Evolutionary conservation across 2,113 vertebrate species (phyloP).

Genomic region (Tonatia bakeri): DNA sequence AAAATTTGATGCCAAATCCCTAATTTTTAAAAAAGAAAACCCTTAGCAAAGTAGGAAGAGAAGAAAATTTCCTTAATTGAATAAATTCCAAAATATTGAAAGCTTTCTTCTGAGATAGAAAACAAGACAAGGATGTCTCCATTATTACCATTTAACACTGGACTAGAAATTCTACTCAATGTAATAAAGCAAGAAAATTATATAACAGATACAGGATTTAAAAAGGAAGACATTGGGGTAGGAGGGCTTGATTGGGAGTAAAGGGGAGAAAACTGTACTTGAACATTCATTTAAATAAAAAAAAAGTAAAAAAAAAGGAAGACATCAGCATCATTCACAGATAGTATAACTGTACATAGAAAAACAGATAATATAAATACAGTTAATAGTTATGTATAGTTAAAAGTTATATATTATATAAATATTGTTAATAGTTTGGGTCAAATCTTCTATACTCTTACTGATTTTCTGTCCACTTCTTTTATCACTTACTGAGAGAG

Average conservation of each 20-base stretch:
- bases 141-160: neutral
- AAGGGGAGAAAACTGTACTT: no score
- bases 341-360: neutral
- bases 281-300: no score
- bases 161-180: neutral
- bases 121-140: neutral
- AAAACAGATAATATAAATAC: neutral
- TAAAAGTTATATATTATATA: no score
- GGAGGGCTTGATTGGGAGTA: no score
- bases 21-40: neutral
- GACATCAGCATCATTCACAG: neutral
- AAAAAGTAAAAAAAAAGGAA: no score
- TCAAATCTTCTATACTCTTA: neutral
- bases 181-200: neutral
- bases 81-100: constrained; percentile 1
- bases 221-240: neutral
- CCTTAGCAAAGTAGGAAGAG: neutral
- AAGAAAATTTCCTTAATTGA: neutral
- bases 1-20: neutral
- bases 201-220: neutral
- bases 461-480: neutral
- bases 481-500: neutral
- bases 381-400: no score
- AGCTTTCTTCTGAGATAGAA: neutral
- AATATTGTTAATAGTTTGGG: neutral